These are phyloP conservation scores for Mesoclemmys tuberculata DNA, from an alignment of 2,113 vertebrate genomes.

Conservation along the genomic window DNA sequence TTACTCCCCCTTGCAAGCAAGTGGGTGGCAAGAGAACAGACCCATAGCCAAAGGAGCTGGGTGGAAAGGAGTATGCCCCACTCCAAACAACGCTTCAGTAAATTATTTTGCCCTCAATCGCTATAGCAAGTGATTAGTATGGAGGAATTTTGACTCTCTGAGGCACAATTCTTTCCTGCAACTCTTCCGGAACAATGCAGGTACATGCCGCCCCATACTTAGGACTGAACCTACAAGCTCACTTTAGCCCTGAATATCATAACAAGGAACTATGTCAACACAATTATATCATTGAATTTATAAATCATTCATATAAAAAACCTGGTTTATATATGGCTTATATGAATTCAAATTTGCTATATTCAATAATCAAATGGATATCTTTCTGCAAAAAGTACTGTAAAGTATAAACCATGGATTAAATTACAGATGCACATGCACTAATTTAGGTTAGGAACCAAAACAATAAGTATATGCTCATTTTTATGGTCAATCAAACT, in stretches of 20 bases:
- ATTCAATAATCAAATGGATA: constrained; percentile 47
- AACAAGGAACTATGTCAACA: not conserved
- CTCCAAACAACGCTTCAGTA: not conserved
- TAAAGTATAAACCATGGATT: constrained; percentile 61
- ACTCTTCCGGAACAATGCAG: not conserved
- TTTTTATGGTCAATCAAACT: constrained; percentile 77
- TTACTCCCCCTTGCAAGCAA: not conserved
- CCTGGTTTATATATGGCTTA: constrained; percentile 42
- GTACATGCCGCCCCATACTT: not conserved
- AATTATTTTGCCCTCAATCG: not conserved
- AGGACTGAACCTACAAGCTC: not conserved
- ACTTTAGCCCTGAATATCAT: not conserved
- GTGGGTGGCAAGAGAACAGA: not conserved
- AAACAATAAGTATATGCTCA: constrained; percentile 63
- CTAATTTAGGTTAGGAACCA: constrained; percentile 70
- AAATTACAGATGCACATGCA: constrained; percentile 63
- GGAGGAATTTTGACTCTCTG: not conserved
- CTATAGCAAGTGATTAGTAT: not conserved
- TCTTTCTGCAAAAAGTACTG: constrained; percentile 43
- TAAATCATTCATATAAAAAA: constrained; percentile 30
- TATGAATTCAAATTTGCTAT: constrained; percentile 19
- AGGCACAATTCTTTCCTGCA: not conserved
- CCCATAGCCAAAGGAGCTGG: not conserved
- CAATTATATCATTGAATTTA: not conserved
- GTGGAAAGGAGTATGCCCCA: not conserved